Conservation (phyloP, 92 coral and sea anemone species). For the Parazoanthus swiftii region DNA sequence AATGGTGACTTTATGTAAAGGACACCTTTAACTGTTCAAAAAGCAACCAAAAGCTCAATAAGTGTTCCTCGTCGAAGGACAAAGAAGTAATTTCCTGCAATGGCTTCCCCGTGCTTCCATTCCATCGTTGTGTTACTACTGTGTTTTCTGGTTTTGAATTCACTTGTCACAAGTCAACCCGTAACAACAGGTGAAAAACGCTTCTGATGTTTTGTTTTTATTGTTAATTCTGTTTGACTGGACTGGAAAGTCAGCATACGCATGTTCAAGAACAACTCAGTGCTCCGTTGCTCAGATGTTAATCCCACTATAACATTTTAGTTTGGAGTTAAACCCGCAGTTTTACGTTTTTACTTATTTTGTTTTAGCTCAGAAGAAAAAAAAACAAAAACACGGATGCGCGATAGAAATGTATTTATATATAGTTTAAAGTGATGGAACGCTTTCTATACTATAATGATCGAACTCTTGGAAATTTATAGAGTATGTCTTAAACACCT, state of each 20-base stretch:
- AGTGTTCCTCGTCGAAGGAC: not conserved
- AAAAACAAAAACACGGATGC: not conserved
- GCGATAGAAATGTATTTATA: too few relatives aligned
- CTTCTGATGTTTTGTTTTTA: not conserved
- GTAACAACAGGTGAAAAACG: conserved; percentile 36
- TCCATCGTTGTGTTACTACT: not conserved
- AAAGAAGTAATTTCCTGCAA: not conserved
- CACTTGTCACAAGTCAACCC: conserved; percentile 33
- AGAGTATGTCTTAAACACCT: too few relatives aligned
- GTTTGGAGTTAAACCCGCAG: too few relatives aligned
- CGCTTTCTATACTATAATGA: too few relatives aligned
- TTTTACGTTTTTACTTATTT: too few relatives aligned
- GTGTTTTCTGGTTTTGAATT: not conserved
- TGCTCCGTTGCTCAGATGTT: too few relatives aligned
- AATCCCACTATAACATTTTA: too few relatives aligned
- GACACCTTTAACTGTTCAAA: not conserved
- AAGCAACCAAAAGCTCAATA: not conserved
- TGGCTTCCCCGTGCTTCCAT: not conserved
- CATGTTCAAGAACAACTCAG: not conserved
- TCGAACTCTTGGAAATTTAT: too few relatives aligned
- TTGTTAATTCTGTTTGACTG: not conserved
- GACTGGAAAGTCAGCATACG: not conserved
- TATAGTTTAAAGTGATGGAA: not conserved
- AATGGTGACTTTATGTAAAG: conserved; percentile 7
- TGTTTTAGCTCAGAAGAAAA: not conserved